Percentiles rank a stretch among this genome's conserved stretches.
These are phyloP conservation scores for Pycnomerus fuliginosus DNA, from an alignment of 2,888 invertebrate genomes.

Conservation along the genomic window DNA sequence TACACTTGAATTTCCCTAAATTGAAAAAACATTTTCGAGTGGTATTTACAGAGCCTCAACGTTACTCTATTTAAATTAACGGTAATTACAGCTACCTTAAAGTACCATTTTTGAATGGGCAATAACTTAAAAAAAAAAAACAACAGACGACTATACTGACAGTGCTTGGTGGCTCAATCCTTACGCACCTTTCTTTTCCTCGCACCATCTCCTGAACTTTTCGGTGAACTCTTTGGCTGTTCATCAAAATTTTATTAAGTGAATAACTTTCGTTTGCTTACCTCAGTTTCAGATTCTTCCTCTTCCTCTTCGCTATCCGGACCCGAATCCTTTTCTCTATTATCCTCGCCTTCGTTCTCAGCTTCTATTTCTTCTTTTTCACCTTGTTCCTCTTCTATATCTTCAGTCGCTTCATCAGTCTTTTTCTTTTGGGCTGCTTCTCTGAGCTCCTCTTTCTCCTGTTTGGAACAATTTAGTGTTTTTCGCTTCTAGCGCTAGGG, in stretches of 20 bases:
- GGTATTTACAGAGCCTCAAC: too few species aligned
- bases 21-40: too few species aligned
- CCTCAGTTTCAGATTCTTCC: slow-evolving; percentile 32
- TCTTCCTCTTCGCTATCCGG: slow-evolving; percentile 43
- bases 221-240: slow-evolving; percentile 7
- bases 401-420: slow-evolving; percentile 68
- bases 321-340: slow-evolving; percentile 43
- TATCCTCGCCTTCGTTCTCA: slow-evolving; percentile 46
- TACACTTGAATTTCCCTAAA: too few species aligned
- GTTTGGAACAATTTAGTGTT: slow-evolving; percentile 8
- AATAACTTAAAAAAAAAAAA: slow-evolving; percentile 18
- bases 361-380: slow-evolving; percentile 38
- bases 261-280: too few species aligned
- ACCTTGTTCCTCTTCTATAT: slow-evolving; percentile 56
- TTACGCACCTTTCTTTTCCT: slow-evolving; percentile 49
- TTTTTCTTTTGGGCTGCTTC: slow-evolving; percentile 65
- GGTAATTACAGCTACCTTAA: too few species aligned
- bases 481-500: neutral
- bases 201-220: slow-evolving; percentile 39
- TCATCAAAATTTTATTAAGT: neutral
- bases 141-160: slow-evolving; percentile 18
- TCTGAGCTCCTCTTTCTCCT: slow-evolving; percentile 53
- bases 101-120: too few species aligned
- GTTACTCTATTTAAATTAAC: too few species aligned
- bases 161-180: too few species aligned